Base-by-base conservation (phyloP, 2,888 invertebrate genomes). In the Scaptomyza polygonia region DNA sequence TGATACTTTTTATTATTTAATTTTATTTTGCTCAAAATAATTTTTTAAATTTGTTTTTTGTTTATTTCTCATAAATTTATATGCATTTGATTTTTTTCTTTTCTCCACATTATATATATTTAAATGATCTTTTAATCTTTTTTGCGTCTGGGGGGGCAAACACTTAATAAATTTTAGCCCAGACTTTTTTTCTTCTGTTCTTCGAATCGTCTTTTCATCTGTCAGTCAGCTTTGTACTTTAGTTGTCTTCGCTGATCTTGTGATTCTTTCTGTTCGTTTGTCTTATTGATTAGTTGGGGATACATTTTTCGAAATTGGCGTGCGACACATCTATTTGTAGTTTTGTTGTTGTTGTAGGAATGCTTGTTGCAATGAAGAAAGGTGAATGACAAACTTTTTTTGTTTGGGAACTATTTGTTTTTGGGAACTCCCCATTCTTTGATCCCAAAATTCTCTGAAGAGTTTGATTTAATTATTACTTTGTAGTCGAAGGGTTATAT, bases 251-350 rank as follows among this genome's bases (percentile, higher is more conserved):
- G 58, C 84, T 61, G 48, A 48, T 81, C 84, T 83, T 71, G 87
- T 79, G 76, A 82, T 39, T 39, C 39, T 30, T 3, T 70, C n/a
- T 42, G 63, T 48, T 64, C 72, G 65, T 88, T 88, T 69, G 59
- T 88, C 69, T 84, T 88, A 77, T 88, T 83, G 84, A 86, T 79
- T 79, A 57, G 84, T 65, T 42, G 64, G 18, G 32, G 49, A 51
- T 42, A 51, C 18, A 44, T 55, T 14, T 43, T 47, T 52, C 21
- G 56, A 42, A n/a, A 25, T 29, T 21, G 79, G 55, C 67, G 67
- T 55, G 9, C 55, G 67, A 44, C 67, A 67, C 25, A 32, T 54
- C 44, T 63, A 54, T 44, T 54, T 54, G 16, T 36, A 30, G 59
- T 54, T 11, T 16, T 25, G 4, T 25, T 21, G 25, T 21, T 21